Evolutionary conservation across 92 coral and sea anemone species (phyloP).

Genomic region (Desmophyllum pertusum): DNA sequence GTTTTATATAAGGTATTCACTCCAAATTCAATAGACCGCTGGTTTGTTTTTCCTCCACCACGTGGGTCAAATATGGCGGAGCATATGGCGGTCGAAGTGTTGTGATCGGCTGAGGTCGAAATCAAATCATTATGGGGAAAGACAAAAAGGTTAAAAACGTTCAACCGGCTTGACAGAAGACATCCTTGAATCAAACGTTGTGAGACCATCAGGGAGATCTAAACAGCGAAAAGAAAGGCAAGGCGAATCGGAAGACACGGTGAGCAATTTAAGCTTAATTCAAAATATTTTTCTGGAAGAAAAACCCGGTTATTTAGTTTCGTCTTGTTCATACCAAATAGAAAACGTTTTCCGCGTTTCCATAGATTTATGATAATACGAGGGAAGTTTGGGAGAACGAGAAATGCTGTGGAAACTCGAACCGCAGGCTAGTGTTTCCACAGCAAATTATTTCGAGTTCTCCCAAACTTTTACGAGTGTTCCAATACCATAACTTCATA

Average conservation of each 20-base stretch:
- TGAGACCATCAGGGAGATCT: constrained; percentile 70
- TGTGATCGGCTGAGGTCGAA: background rate
- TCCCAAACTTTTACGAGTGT: no score
- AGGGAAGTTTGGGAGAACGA: no score
- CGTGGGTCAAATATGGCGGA: constrained; percentile 19
- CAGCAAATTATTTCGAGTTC: no score
- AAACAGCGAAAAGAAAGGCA: constrained; percentile 81
- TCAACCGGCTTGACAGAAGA: constrained; percentile 84
- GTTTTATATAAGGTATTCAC: background rate
- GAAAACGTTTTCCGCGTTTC: no score
- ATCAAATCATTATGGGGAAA: constrained; percentile 76
- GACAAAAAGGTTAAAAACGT: constrained; percentile 78
- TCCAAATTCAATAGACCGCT: background rate
- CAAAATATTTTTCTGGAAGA: no score
- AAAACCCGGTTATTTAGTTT: no score
- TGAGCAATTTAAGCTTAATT: no score
- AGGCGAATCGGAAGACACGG: constrained; percentile 88
- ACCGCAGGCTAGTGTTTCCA: no score
- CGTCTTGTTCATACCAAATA: no score
- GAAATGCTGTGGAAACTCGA: no score
- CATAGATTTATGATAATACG: no score
- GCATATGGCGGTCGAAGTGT: constrained; percentile 9
- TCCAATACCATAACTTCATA: no score
- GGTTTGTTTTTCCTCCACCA: background rate
- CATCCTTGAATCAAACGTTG: constrained; percentile 71